Evolutionary conservation across 2,888 invertebrate genomes (phyloP), one percentile per base, ranked within the genome.

Genomic region (Hyposoter dolosus): DNA sequence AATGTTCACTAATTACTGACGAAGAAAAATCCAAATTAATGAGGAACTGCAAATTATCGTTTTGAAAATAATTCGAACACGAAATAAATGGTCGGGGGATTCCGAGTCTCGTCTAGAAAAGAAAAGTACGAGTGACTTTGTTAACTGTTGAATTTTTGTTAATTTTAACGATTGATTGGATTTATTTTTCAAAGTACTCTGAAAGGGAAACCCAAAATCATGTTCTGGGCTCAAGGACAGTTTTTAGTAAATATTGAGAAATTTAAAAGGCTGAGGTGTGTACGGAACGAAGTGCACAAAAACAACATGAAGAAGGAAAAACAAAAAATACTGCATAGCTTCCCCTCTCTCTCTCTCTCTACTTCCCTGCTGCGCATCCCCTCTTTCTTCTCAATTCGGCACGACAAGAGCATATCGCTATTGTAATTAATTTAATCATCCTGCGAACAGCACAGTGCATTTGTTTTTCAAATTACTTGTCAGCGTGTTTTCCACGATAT

Each of bases 341-440:
- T 60, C n/a, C 56, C 56, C 9, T 56, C 6, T 56, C 56, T 19
- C 23, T 56, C 56, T 56, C 63, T 32, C 63, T 63, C 32, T 63
- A 32, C 32, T 32, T 47, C 15, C 17, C 15, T 47, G 5, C n/a
- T n/a, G 12, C 45, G 3, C 17, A 4, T n/a, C n/a, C 23, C 15
- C 65, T 65, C 65, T 65, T 17, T 56, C 65, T 19, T 40, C 40
- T 45, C 17, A 19, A 12, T 60, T 28, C 71, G 32, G 66, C 68
- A 83, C 71, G 84, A 35, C 35, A 68, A 81, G 72, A 81, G 72
- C 66, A 75, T 81, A 85, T 82, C 74, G 68, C 79, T 12, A 68
- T 84, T 77, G 77, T 84, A 88, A 88, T 88, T 87, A 87, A 86
- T 88, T 87, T 86, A 88, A 87, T 87, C 86, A 83, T 87, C 82